These are phyloP conservation scores for Xenotilapia flavipinnis DNA, from an alignment of 2,113 vertebrate species.

Conservation along the genomic window DNA sequence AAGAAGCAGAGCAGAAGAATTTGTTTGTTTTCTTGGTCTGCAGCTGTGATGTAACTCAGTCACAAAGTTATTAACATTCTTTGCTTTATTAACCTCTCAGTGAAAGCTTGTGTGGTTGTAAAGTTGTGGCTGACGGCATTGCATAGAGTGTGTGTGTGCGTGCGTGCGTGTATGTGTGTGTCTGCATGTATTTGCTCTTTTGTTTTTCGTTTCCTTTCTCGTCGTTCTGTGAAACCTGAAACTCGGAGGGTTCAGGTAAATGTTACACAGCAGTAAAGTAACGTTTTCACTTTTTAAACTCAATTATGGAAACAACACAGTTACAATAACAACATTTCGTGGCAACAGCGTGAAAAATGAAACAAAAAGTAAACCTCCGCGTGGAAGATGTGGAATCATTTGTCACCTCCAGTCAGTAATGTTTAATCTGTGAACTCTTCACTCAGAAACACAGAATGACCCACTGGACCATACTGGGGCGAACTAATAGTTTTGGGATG, in stretches of 20 bases:
- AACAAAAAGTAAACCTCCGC: background rate
- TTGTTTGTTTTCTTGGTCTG: background rate
- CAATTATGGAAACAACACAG: background rate
- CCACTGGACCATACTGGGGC: background rate
- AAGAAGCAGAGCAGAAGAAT: background rate
- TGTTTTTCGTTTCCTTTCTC: background rate
- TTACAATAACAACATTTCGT: background rate
- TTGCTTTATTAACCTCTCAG: background rate
- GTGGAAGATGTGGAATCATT: background rate
- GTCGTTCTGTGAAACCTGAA: background rate
- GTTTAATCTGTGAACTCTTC: background rate
- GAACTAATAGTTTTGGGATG: background rate
- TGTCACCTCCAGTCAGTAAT: background rate
- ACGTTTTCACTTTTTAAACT: background rate
- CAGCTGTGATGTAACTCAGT: background rate
- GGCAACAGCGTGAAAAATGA: background rate
- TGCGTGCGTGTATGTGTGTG: fast-evolving
- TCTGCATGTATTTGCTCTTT: background rate
- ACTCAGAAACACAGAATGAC: background rate
- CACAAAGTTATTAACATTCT: background rate
- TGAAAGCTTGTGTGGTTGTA: background rate
- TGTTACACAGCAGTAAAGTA: background rate
- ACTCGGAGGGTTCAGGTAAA: background rate
- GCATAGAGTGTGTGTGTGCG: fast-evolving
- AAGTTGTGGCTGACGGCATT: background rate